Evolutionary conservation across 2,113 vertebrate genomes (phyloP), one percentile per base, ranked within the genome.

Genomic region (Nesospiza acunhae): DNA sequence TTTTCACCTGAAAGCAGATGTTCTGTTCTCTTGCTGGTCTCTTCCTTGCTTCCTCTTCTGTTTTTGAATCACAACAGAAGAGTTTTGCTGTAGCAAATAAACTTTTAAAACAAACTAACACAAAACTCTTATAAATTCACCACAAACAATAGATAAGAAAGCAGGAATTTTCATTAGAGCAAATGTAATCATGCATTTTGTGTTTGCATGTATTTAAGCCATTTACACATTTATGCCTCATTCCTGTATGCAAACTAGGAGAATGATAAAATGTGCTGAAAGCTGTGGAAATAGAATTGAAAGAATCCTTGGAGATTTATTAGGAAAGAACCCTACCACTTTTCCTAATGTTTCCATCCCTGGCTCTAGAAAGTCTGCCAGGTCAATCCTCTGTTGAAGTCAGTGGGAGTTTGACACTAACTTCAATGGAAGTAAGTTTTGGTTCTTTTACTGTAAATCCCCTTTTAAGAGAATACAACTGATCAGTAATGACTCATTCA

Each of bases 401-500:
- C 44, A 78, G 58, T 89, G 52, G 47, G 80, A 90, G n/a, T 78
- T 92, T 92, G 52, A 56, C 47, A 41, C 41, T 72, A 52, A 42
- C 82, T 92, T 87, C 59, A 79, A 4, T 82, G 63, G 81, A 84
- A 96, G 60, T 31, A 92, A 50, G 35, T 39, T 95, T 96, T 94
- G 80, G 35, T 96, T 70, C 88, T 89, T 75, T 63, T 89, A 49
- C 55, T 89, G 59, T 77, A 96, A 97, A 96, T 93, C 86, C 64
- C 52, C 86, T 90, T 55, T 69, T 88, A 96, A 95, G 96, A 96
- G 68, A 87, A 94, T 93, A 73, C 86, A 95, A 78, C 90, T 94
- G 94, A 96, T 91, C 50, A 94, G 30, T 73, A 93, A 19, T 97
- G 93, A 97, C 87, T 94, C 95, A 96, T 84, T 94, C 84, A 79